These are phyloP conservation scores for Microtus richardsoni DNA, from an alignment of 2,113 vertebrate genomes.

Conservation along the genomic window DNA sequence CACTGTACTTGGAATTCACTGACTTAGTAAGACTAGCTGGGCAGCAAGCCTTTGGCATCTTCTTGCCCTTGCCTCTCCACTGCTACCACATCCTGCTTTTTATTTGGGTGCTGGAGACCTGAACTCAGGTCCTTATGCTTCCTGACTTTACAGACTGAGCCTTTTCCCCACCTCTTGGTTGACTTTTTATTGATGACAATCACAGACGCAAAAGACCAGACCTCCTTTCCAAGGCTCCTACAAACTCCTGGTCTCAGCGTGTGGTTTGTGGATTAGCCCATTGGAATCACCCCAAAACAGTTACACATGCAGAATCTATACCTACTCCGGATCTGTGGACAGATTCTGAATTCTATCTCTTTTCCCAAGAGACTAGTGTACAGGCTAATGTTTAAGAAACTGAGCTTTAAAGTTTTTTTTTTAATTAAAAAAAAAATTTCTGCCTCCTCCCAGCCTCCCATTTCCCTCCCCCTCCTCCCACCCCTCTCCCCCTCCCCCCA, in stretches of 20 bases:
- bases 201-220: not conserved
- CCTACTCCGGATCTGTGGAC: not conserved
- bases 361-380: not conserved
- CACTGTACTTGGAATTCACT: not conserved
- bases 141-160: not conserved
- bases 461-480: too few species aligned
- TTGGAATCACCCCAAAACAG: not conserved
- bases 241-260: not conserved
- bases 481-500: too few species aligned
- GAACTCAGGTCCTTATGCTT: not conserved
- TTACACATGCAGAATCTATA: not conserved
- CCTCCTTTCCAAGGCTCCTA: not conserved
- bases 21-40: too few species aligned
- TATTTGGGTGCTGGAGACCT: not conserved
- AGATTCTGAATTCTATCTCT: not conserved
- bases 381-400: slow-evolving; percentile 3
- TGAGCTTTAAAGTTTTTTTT: not conserved
- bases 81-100: not conserved
- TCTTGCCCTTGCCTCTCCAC: not conserved
- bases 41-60: not conserved
- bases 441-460: too few species aligned
- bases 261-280: not conserved
- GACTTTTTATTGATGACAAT: not conserved
- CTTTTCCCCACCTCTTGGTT: not conserved
- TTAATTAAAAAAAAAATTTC: too few species aligned